Percentiles rank a stretch among this genome's conserved stretches.
Conservation (phyloP, 2,797 vertebrate species). For the Urocyon cinereoargenteus region DNA sequence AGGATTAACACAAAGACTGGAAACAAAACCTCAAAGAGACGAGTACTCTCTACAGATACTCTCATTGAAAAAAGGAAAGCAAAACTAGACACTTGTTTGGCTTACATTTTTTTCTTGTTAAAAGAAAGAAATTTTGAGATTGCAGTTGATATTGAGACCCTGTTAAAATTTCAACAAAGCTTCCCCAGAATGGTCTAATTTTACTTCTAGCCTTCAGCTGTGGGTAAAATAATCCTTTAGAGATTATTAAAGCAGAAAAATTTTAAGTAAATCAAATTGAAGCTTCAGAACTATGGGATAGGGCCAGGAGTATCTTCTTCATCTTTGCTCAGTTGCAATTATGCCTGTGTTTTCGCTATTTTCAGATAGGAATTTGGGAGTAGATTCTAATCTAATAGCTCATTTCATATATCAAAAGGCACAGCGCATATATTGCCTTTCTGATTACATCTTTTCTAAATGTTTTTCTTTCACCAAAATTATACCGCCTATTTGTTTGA, state of each 20-base stretch:
- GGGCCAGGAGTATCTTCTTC: not conserved
- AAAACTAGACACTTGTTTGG: not conserved
- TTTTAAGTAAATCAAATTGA: constrained; percentile 37
- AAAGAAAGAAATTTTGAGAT: constrained; percentile 21
- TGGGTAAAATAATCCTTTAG: not conserved
- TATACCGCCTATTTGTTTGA: constrained; percentile 17
- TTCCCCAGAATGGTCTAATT: not conserved
- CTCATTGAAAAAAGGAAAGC: not conserved
- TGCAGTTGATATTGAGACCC: not conserved
- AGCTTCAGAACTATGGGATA: not conserved
- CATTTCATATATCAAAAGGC: constrained; percentile 42
- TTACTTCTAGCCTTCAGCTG: not conserved
- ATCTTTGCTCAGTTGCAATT: not conserved
- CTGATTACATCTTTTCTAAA: constrained; percentile 54
- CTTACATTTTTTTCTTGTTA: not conserved
- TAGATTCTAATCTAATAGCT: constrained; percentile 36
- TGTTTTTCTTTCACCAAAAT: constrained; percentile 46
- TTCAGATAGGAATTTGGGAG: not conserved
- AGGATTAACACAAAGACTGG: not conserved
- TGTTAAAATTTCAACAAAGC: not conserved
- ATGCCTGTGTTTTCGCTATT: constrained; percentile 11
- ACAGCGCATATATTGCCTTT: not conserved
- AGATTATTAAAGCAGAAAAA: not conserved
- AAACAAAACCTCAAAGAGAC: not conserved
- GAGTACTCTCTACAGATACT: not conserved